Percentiles rank a stretch among this genome's conserved stretches.
Evolutionary conservation across 2,888 invertebrate species (phyloP).

Genomic region (Eristalis arbustorum): DNA sequence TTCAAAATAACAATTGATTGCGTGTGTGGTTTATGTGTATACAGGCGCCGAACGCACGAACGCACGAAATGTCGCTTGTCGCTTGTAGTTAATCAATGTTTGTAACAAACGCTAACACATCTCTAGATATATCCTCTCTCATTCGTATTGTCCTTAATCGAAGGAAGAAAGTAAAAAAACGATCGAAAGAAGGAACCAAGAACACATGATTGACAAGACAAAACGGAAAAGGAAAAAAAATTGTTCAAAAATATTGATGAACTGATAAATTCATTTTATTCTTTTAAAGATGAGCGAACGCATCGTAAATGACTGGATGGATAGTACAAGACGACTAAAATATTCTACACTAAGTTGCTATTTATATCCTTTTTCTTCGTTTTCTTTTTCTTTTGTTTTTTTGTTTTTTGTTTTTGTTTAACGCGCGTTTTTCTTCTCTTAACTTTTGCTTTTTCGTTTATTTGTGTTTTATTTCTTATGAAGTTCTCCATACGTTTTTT

Average conservation of each 20-base stretch:
- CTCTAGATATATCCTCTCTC: conserved; percentile 23
- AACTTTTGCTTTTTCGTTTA: conserved; percentile 46
- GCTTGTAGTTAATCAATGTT: conserved; percentile 7
- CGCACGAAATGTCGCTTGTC: conserved; percentile 3
- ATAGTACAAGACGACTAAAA: conserved; percentile 68
- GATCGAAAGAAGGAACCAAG: conserved; percentile 52
- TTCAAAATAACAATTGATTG: conserved; percentile 46
- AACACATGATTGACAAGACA: conserved; percentile 21
- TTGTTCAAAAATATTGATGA: conserved; percentile 27
- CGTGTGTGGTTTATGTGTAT: not conserved
- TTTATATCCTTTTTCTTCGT: conserved; percentile 32
- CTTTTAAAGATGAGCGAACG: conserved; percentile 66
- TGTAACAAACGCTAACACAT: conserved; percentile 49
- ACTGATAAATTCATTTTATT: conserved; percentile 57
- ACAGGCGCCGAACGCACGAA: conserved; percentile 14
- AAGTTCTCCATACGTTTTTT: conserved; percentile 29
- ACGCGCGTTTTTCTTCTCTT: not conserved
- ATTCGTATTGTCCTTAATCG: conserved; percentile 41
- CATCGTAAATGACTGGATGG: conserved; percentile 68
- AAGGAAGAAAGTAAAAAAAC: not conserved
- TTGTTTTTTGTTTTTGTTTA: conserved; percentile 42
- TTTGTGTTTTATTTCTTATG: not conserved
- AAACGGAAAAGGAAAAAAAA: conserved; percentile 1
- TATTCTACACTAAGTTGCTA: conserved; percentile 54
- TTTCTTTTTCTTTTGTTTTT: conserved; percentile 25